Evolutionary conservation across 2,888 invertebrate genomes (phyloP), one percentile per base, ranked within the genome.

Genomic region (Nebria brevicollis): DNA sequence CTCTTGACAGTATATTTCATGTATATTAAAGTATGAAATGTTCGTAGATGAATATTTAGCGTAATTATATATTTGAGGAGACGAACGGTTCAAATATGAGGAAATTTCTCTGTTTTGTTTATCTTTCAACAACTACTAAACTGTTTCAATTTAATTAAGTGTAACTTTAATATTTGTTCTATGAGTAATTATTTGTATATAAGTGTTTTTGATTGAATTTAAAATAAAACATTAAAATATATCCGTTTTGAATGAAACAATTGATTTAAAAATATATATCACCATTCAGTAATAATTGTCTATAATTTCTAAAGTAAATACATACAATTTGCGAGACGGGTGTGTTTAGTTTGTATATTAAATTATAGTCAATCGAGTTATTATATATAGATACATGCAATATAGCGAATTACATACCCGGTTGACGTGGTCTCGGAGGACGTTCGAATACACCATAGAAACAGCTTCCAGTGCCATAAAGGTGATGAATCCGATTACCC

Each of bases 371-470:
- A 54, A 54, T 54, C 54, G 54, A 54, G 13, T 54, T 54, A 54
- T 54, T 8, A 54, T 11, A 54, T 54, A 54, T 70, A 70, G 34
- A 20, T 70, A 70, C 25, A 70, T 25, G 25, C 20, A 34, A 20
- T 20, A 25, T n/a, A 13, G 66, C 20, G 1, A 25, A 66, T 25
- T 70, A 70, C 25, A 70, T 89, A 95, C 95, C 91, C 93, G 94
- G 90, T 95, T 95, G 84, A 95, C 94, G 89, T 95, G 95, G 90
- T 95, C 95, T 88, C 95, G 92, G 84, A 95, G 91, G 82, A 95
- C 94, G 90, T 95, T 95, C 82, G 95, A 95, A 89, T 95, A 95
- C 81, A 95, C 94, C 93, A 94, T 94, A 82, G 94, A 94, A 89
- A 95, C 94, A 66, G 94, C 94, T 89, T 95, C 95, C 84, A 95